Percentiles rank a stretch among this genome's conserved stretches.
phyloP scores from a whole-genome alignment of 2,113 vertebrate species.

The Baryphthengus martii region DNA sequence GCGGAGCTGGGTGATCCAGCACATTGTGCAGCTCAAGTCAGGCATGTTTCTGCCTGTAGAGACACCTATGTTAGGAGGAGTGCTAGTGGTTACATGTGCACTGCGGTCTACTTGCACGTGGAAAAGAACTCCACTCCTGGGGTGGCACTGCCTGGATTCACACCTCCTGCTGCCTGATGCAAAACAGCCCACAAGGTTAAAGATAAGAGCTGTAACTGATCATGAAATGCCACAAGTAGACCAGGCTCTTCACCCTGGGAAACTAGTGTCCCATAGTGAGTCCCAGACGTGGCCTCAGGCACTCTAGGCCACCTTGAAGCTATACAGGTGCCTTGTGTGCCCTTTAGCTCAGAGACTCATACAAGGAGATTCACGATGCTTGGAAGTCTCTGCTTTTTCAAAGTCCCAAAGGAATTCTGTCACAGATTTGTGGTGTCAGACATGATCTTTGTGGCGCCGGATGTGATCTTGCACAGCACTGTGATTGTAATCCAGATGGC shows the following conservation, averaged over 20 bases:
- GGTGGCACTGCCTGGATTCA: not conserved
- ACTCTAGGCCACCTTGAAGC: not conserved
- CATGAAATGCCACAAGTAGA: not conserved
- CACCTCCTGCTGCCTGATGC: not conserved
- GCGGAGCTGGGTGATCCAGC: accelerated
- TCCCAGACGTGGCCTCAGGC: not conserved
- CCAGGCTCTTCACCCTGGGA: not conserved
- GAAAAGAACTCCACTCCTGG: not conserved
- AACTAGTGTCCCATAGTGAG: accelerated
- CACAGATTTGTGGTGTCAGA: not conserved
- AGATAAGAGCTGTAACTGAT: not conserved
- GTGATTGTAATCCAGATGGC: constrained; percentile 39
- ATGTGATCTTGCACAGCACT: not conserved
- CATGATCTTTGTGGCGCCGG: too few relatives aligned
- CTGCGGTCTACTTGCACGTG: not conserved
- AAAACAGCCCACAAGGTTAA: accelerated
- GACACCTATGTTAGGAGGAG: not conserved
- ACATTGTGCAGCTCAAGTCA: not conserved
- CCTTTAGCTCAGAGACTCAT: not conserved
- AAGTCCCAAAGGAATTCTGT: not conserved
- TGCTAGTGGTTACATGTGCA: accelerated
- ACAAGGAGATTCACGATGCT: accelerated
- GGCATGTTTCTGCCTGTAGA: not conserved
- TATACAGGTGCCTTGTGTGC: not conserved
- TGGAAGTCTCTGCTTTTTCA: not conserved